A percentile compares a stretch with the other conserved stretches of the same genome.
Conservation (phyloP, 2,113 vertebrate species). For the Malaclemys terrapin region DNA sequence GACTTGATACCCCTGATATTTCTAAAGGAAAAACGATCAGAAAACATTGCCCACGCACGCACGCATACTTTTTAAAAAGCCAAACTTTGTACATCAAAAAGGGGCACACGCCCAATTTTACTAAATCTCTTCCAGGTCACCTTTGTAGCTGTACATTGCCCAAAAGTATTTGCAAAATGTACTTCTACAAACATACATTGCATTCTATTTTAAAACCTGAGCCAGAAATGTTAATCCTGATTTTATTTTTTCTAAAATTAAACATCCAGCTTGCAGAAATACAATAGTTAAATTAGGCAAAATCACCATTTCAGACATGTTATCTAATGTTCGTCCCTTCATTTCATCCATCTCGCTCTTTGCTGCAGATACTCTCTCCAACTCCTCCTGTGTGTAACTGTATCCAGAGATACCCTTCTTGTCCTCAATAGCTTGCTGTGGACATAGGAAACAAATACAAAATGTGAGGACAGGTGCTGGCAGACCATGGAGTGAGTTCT, state of each 20-base stretch:
- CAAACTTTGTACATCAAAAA: not conserved
- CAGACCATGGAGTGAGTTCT: not conserved
- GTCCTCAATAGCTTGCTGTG: conserved; percentile 90
- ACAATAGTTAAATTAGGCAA: not conserved
- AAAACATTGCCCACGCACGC: not conserved
- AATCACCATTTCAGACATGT: conserved; percentile 97
- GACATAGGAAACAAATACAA: conserved; percentile 49
- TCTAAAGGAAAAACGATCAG: not conserved
- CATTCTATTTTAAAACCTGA: not conserved
- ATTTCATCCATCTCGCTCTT: conserved; percentile 96
- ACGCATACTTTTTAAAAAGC: not conserved
- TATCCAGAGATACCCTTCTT: conserved; percentile 95
- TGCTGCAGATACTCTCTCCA: conserved; percentile 93
- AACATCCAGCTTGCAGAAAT: not conserved
- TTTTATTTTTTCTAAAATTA: not conserved
- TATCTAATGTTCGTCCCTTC: conserved; percentile 92
- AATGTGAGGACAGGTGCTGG: not conserved
- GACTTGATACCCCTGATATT: not conserved
- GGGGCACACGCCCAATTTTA: not conserved
- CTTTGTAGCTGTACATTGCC: not conserved
- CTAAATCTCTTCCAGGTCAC: not conserved
- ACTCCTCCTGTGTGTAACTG: conserved; percentile 94
- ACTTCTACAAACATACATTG: not conserved
- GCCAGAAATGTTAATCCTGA: not conserved
- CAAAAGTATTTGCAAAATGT: not conserved